These are phyloP conservation scores for Pterobdella sp. DNA, from an alignment of 2,888 invertebrate genomes.

Conservation along the genomic window DNA sequence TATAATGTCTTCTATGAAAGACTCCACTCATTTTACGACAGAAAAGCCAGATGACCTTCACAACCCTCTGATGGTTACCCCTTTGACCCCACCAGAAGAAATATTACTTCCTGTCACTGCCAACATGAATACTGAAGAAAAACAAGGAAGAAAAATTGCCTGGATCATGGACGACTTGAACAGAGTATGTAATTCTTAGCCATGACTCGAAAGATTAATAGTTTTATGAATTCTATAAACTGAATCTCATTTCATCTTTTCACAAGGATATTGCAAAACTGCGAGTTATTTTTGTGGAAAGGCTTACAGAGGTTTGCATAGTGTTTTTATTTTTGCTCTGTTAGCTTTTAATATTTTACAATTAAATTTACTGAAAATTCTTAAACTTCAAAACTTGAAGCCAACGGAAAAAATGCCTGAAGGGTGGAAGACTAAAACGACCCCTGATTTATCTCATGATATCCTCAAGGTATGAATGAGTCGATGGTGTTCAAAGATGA, in stretches of 20 bases:
- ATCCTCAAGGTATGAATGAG: slow-evolving; percentile 18
- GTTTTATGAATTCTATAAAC: too few species aligned
- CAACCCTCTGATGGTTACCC: slow-evolving; percentile 20
- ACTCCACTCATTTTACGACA: too few species aligned
- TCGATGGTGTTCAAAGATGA: too few species aligned
- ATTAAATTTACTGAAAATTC: neutral
- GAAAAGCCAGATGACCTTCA: slow-evolving; percentile 22
- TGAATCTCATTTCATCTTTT: too few species aligned
- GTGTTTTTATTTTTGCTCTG: neutral
- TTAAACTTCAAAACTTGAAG: neutral
- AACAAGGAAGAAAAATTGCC: slow-evolving; percentile 24
- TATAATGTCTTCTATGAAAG: too few species aligned
- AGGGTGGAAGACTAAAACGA: neutral
- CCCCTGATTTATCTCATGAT: slow-evolving; percentile 25
- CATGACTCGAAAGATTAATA: too few species aligned
- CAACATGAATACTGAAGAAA: slow-evolving; percentile 26
- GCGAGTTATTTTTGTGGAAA: slow-evolving; percentile 26
- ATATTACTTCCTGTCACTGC: slow-evolving; percentile 6
- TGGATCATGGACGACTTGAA: slow-evolving; percentile 28
- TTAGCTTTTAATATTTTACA: neutral
- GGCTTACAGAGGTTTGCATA: slow-evolving; percentile 17
- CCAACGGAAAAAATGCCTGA: slow-evolving; percentile 18
- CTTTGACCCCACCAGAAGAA: slow-evolving; percentile 21
- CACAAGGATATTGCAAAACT: slow-evolving; percentile 24
- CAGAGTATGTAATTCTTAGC: too few species aligned